Base-by-base conservation (phyloP, 2,797 vertebrate species). In the Cheirogaleus major region DNA sequence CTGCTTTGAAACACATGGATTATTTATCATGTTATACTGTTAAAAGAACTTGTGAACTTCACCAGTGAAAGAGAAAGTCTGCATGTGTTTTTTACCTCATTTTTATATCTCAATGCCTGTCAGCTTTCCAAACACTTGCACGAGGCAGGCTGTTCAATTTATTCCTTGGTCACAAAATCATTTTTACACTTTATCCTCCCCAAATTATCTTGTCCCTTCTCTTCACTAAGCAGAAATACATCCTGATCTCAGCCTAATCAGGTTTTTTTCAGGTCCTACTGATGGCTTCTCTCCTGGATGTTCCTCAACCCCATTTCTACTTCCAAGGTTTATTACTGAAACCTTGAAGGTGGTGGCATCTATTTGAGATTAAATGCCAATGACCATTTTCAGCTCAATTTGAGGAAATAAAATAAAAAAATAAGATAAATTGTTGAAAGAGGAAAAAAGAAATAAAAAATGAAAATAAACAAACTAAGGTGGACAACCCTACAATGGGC, bases 11-110 rank as follows among this genome's bases (percentile, higher is more conserved):
- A 91, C 43, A 75, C 57, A 73, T 20, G 20, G 50, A 87, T 86
- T 83, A 94, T 57, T 91, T 82, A 87, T 70, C 72, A 73, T 5
- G 27, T 32, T 92, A 63, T 0, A 15, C 30, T 82, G n/a, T 57
- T 81, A n/a, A 7, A 91, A 92, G 79, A 93, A 86, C 38, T 41
- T 73, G 18, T 48, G 45, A 93, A 95, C 32, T 83, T 95, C 48
- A 94, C 32, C 69, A 96, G 61, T 81, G 63, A 95, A 93, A 81
- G 48, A 94, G 13, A 91, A 91, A 88, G n/a, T 7, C 81, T 96
- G 76, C 15, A 63, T 7, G 14, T 57, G 23, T 30, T 70, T 88
- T 95, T 81, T 13, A 70, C 67, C 38, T 95, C 69, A 86, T 72
- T 92, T 96, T 94, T 91, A 91, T 84, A 92, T 85, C 41, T 35